Evolutionary conservation across 2,113 vertebrate genomes (phyloP), one percentile per base, ranked within the genome.

Genomic region (Oncorhynchus nerka): DNA sequence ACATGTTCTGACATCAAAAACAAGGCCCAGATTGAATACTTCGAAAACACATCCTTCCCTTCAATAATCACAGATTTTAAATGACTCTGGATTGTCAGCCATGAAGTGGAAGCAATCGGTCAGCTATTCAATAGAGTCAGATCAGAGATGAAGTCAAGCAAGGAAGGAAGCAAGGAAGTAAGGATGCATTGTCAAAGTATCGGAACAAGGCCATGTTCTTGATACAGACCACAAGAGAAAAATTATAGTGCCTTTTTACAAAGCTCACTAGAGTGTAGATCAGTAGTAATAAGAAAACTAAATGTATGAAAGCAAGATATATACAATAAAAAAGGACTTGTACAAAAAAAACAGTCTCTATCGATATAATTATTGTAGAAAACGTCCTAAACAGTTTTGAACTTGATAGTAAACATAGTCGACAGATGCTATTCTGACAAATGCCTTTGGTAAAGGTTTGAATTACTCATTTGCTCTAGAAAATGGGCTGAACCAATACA

Each of bases 241-340:
- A 68, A 82, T 79, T 73, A 19, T 75, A 57, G 32, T 9, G 75
- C 15, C 59, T 70, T 45, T 72, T 55, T 74, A 77, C 75, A 81
- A 79, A 79, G 78, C 83, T 72, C 51, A 55, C 51, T 16, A 68
- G 68, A 4, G 71, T 28, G 59, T 70, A 76, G 84, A 79, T 82
- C 75, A 80, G 39, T 78, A 80, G 26, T 67, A 16, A 55, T 55
- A 55, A 62, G 48, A 3, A 0, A 59, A 24, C 30, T 66, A 81
- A 34, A 64, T 30, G 30, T 45, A 13, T 67, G 39, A 64, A 69
- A 76, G 80, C 74, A 57, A 45, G 3, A 39, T 22, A 61, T 55
- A 20, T 4, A 67, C 45, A 57, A 7, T 59, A 45, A 72, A 70
- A 26, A 26, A 74, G 20, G 15, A 24, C 20, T 48, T 16, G 19